Evolutionary conservation across 2,888 invertebrate genomes (phyloP).

Genomic region (Diplazon laetatorius): DNA sequence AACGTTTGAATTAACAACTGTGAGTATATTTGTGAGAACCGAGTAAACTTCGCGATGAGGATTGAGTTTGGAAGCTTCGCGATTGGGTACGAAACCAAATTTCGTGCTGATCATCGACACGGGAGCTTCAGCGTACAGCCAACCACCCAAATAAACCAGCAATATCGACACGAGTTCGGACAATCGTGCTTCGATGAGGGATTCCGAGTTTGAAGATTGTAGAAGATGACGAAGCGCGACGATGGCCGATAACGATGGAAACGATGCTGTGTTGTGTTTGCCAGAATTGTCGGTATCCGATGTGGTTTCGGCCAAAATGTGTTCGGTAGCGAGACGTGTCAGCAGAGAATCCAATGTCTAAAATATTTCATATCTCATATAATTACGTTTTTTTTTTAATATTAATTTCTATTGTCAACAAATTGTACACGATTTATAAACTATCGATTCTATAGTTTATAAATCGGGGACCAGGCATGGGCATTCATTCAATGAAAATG

Average conservation of each 20-base stretch:
- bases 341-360: slow-evolving; percentile 74
- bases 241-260: slow-evolving; percentile 73
- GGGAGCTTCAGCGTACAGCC: slow-evolving; percentile 78
- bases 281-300: slow-evolving; percentile 56
- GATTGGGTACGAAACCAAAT: slow-evolving; percentile 78
- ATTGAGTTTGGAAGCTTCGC: slow-evolving; percentile 75
- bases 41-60: slow-evolving; percentile 75
- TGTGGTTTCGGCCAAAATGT: slow-evolving; percentile 70
- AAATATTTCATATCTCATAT: slow-evolving; percentile 36
- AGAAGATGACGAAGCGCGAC: slow-evolving; percentile 75
- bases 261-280: slow-evolving; percentile 72
- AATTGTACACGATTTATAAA: no score
- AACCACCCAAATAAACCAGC: slow-evolving; percentile 76
- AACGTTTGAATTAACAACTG: slow-evolving; percentile 69
- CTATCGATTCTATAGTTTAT: no score
- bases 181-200: slow-evolving; percentile 71
- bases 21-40: slow-evolving; percentile 73
- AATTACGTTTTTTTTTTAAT: neutral
- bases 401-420: no score
- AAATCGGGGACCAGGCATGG: no score
- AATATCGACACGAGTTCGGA: slow-evolving; percentile 71
- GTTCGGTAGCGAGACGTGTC: slow-evolving; percentile 71
- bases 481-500: no score
- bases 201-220: slow-evolving; percentile 71
- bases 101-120: slow-evolving; percentile 74